phyloP scores from a whole-genome alignment of 35 echinoderm and acorn worm species.

The Stichopus chloronotus region DNA sequence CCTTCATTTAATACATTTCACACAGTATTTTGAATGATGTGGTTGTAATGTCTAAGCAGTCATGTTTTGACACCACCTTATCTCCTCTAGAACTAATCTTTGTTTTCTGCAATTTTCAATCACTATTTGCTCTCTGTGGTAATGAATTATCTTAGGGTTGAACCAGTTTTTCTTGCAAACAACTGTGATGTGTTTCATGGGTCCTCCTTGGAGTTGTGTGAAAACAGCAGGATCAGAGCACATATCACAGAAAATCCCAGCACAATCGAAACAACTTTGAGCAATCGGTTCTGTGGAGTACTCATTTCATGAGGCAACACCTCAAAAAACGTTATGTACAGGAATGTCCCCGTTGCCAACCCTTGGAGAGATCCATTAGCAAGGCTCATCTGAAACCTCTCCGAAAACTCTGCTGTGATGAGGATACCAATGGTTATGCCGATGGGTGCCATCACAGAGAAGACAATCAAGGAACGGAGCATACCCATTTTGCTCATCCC shows the following conservation, averaged over 20 bases:
- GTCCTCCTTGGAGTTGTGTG: not conserved
- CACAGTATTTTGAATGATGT: too few species aligned
- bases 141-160: too few species aligned
- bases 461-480: slow-evolving; percentile 73
- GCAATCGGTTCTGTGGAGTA: slow-evolving; percentile 70
- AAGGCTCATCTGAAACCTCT: slow-evolving; percentile 65
- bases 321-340: slow-evolving; percentile 98
- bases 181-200: not conserved
- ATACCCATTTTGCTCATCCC: slow-evolving; percentile 58
- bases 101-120: too few species aligned
- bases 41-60: too few species aligned
- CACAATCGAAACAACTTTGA: slow-evolving; percentile 80
- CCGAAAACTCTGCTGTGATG: slow-evolving; percentile 30
- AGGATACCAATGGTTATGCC: slow-evolving; percentile 78
- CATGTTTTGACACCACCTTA: too few species aligned
- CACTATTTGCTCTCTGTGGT: too few species aligned
- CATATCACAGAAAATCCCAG: slow-evolving; percentile 71
- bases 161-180: too few species aligned
- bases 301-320: slow-evolving; percentile 91
- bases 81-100: too few species aligned
- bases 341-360: slow-evolving; percentile 88
- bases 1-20: too few species aligned
- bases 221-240: slow-evolving; percentile 38
- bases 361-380: slow-evolving; percentile 81
- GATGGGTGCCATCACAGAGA: slow-evolving; percentile 86